Evolutionary conservation across 92 coral and sea anemone species (phyloP), one percentile per base, ranked within the genome.

Genomic region (Epizoanthus ramosus): DNA sequence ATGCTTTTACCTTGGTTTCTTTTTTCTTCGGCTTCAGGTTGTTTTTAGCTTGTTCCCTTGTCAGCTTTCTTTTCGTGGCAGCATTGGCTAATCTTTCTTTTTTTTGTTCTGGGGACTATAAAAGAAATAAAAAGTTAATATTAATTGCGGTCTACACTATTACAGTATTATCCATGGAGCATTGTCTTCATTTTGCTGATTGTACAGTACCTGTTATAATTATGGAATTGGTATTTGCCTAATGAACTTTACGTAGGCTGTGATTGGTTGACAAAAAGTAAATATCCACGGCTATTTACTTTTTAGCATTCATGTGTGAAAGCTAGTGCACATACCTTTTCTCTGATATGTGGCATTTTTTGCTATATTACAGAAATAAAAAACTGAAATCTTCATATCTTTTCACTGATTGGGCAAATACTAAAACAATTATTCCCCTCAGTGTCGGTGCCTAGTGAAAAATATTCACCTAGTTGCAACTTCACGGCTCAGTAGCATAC

Each of bases 391-490:
- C 45, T 65, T 17, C 31, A 39, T 65, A 41, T 41, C 47, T 41
- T 41, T 6, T 41, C 47, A 41, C 47, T 41, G 47, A 41, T 41
- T 41, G 47, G 47, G 47, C 47, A 41, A n/a, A n/a, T n/a, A n/a
- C n/a, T n/a, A n/a, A n/a, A n/a, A n/a, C n/a, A n/a, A n/a, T n/a
- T n/a, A n/a, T n/a, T n/a, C n/a, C n/a, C n/a, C n/a, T n/a, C n/a
- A n/a, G n/a, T n/a, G n/a, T n/a, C n/a, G n/a, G n/a, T n/a, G n/a
- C n/a, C n/a, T n/a, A n/a, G n/a, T n/a, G n/a, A n/a, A n/a, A n/a
- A n/a, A n/a, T n/a, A n/a, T n/a, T n/a, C 71, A 65, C 71, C 39
- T n/a, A n/a, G n/a, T 65, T 65, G 71, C 71, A 37, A 65, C 47
- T 41, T 41, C 47, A 41, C 8, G 47, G 47, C 47, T 41, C 8